Evolutionary conservation across 2,113 vertebrate genomes (phyloP), one percentile per base, ranked within the genome.

Genomic region (Microtus oregoni): DNA sequence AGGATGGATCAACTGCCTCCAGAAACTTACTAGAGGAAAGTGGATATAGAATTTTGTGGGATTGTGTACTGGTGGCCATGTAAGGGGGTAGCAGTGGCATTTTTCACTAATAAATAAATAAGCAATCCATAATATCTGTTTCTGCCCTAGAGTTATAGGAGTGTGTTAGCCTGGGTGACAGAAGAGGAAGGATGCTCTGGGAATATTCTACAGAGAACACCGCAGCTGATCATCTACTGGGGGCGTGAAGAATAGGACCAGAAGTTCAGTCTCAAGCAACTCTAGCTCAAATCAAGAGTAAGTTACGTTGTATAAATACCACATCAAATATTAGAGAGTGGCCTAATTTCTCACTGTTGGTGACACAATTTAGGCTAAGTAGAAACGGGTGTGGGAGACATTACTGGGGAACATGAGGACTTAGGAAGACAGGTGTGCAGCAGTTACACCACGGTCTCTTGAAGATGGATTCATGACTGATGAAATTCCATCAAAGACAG

Each of bases 101-200:
- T 72, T 92, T n/a, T 82, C 76, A 72, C 47, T 73, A 90, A n/a
- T 72, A 90, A 92, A 89, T 76, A 41, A 91, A 68, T 17, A 68
- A 89, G 89, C 17, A 67, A 55, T 4, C 14, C n/a, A 67, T 77
- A 89, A 47, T 77, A 89, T 63, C 86, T 58, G 65, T 86, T 79
- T 67, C 79, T 88, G 67, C 30, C 41, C 38, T 65, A 35, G 35
- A 92, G 47, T n/a, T 92, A 19, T 3, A 90, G 12, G 20, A 55
- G 24, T 26, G 22, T 50, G 5, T n/a, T n/a, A 11, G 50, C 67
- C 14, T n/a, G 6, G 15, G 15, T 86, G 47, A 28, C 35, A 95
- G 78, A 41, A 10, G 32, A 1, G 68, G 41, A 86, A 77, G 63
- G 17, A 13, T 55, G 24, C 20, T 90, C 50, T 65, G 35, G 73